phyloP scores from a whole-genome alignment of 2,113 vertebrate species.

The Rhinogobius similis region DNA sequence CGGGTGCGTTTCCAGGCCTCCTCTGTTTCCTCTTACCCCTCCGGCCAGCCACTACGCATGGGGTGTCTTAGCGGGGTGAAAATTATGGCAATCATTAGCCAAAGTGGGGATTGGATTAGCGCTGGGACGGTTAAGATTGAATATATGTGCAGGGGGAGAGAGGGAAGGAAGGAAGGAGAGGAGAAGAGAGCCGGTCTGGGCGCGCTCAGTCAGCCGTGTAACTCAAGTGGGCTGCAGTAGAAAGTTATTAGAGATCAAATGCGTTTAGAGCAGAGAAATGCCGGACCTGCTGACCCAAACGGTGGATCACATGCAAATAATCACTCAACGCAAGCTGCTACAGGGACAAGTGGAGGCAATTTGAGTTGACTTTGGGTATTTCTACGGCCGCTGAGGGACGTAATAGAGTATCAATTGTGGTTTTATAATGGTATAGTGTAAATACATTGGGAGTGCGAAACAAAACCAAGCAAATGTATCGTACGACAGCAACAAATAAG shows the following conservation, averaged over 20 bases:
- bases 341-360: background rate
- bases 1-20: constrained; percentile 6
- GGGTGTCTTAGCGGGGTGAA: constrained; percentile 18
- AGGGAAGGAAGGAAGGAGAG: background rate
- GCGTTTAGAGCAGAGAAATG: background rate
- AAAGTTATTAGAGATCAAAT: constrained; percentile 14
- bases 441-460: background rate
- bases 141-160: constrained; percentile 1
- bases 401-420: too few relatives aligned
- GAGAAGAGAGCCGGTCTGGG: background rate
- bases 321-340: background rate
- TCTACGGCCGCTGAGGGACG: background rate
- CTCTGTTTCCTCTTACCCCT: constrained; percentile 12
- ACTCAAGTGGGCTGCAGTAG: constrained; percentile 12
- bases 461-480: background rate
- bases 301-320: background rate
- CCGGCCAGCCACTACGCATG: constrained; percentile 19
- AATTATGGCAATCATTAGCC: constrained; percentile 47
- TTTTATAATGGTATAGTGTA: background rate
- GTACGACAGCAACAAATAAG: too few relatives aligned
- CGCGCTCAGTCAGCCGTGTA: constrained; percentile 16
- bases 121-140: constrained; percentile 24
- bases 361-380: background rate
- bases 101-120: constrained; percentile 47
- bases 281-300: background rate